Percentiles rank a stretch among this genome's conserved stretches.
Conservation (phyloP, 2,888 invertebrate genomes). For the Cancer borealis region DNA sequence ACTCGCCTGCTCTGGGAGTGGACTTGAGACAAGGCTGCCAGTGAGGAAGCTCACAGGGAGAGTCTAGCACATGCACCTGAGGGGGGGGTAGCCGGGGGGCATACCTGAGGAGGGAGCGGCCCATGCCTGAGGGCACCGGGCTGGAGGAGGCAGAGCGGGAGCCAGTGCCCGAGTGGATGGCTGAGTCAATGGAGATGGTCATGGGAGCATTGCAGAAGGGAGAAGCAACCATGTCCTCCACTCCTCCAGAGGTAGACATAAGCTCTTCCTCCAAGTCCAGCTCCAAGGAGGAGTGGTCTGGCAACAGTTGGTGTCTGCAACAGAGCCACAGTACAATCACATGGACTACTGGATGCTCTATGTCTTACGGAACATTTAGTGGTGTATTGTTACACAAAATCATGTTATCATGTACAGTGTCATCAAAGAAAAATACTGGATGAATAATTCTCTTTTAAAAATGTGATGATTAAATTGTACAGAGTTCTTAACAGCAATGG, state of each 20-base stretch:
- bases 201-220: constrained; percentile 59
- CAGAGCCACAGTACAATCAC: not conserved
- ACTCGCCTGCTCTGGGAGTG: constrained; percentile 55
- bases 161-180: constrained; percentile 76
- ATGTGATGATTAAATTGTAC: not conserved
- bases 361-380: not conserved
- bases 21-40: constrained; percentile 60
- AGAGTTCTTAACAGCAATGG: not conserved
- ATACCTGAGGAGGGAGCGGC: constrained; percentile 69
- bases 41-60: constrained; percentile 41
- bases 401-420: not conserved
- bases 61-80: constrained; percentile 65
- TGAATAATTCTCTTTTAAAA: not conserved
- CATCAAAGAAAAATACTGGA: not conserved
- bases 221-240: constrained; percentile 51
- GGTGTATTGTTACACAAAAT: not conserved
- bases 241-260: constrained; percentile 43
- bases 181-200: constrained; percentile 75
- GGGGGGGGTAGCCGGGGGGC: constrained; percentile 59
- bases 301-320: constrained; percentile 73
- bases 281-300: constrained; percentile 76
- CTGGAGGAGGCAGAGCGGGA: constrained; percentile 76
- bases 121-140: constrained; percentile 69
- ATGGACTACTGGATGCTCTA: not conserved
- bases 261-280: constrained; percentile 76